phyloP scores from a whole-genome alignment of 1,140 invertebrate genomes.

The Periplaneta americana region DNA sequence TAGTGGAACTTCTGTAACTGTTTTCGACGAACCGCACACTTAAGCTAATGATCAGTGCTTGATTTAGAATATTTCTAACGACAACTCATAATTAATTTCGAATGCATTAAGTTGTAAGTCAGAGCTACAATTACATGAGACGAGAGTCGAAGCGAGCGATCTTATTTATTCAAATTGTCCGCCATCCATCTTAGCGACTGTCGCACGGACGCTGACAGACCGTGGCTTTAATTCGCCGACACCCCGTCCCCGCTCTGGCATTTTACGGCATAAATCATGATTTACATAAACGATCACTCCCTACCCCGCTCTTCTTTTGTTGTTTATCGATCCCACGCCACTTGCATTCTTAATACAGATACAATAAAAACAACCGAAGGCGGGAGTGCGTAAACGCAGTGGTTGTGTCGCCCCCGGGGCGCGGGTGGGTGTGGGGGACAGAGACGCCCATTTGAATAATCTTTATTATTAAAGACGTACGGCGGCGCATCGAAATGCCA shows the following conservation, averaged over 20 bases:
- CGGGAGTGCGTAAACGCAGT: neutral
- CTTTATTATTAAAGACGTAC: neutral
- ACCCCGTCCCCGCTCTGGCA: neutral
- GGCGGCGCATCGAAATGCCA: neutral
- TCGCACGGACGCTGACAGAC: neutral
- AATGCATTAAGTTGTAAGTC: too few relatives aligned
- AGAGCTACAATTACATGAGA: too few relatives aligned
- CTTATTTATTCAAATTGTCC: too few relatives aligned
- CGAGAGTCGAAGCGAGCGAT: too few relatives aligned
- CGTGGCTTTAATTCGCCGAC: neutral
- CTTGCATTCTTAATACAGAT: neutral
- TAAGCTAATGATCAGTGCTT: too few relatives aligned
- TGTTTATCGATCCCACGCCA: neutral
- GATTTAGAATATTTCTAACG: too few relatives aligned
- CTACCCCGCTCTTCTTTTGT: neutral
- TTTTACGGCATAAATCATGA: neutral
- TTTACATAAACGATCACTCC: neutral
- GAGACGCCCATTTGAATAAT: neutral
- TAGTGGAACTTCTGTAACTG: too few relatives aligned
- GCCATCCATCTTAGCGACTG: too few relatives aligned
- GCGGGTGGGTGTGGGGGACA: neutral
- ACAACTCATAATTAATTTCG: too few relatives aligned
- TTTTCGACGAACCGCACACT: too few relatives aligned
- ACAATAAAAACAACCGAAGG: neutral
- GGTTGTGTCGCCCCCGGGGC: neutral